Base-by-base conservation (phyloP, 2,888 invertebrate species). In the Conchocele bisecta region DNA sequence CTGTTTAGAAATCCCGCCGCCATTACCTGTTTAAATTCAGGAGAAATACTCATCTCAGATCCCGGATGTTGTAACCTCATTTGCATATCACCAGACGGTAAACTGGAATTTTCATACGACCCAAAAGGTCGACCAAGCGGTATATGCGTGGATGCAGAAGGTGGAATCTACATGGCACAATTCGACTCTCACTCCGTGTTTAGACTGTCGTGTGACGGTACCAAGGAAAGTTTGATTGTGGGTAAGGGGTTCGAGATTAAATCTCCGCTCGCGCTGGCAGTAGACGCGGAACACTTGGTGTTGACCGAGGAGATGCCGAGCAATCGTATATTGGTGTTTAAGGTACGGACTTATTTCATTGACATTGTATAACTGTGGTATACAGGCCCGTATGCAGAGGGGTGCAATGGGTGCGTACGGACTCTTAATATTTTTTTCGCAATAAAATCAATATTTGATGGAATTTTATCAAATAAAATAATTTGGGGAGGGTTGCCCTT, bases 251-350 rank as follows among this genome's bases (percentile, higher is more conserved):
- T 74, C 2, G 57, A 68, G 15, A 42, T 79, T 7, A 74, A 69
- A 44, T 51, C 63, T 29, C 82, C 82, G 5, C 53, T 81, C 11
- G 75, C 80, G 31, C 58, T 79, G 50, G 35, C 67, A 7, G 24
- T 59, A 2, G 56, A 73, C 13, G 46, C 37, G 1, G 66, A 71
- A 28, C 48, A 59, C 37, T 54, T 81, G 5, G 68, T 73, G 0
- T 28, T 79, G n/a, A 82, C 81, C 11, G 79, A 81, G 44, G 82
- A 82, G 48, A 74, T 72, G 64, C 80, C 80, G 0, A 82, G 75
- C 39, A 69, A 77, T 20, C 64, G 75, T 53, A 65, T 82, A n/a
- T 41, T 77, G 1, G 35, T 79, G 2, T 28, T 82, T 15, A 69
- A 76, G 66, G 81, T 82, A 46, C 41, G 41, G 65, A 26, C 4